A percentile compares a stretch with the other conserved stretches of the same genome.
Conservation (phyloP, 2,113 vertebrate species). For the Bubo blakistoni region DNA sequence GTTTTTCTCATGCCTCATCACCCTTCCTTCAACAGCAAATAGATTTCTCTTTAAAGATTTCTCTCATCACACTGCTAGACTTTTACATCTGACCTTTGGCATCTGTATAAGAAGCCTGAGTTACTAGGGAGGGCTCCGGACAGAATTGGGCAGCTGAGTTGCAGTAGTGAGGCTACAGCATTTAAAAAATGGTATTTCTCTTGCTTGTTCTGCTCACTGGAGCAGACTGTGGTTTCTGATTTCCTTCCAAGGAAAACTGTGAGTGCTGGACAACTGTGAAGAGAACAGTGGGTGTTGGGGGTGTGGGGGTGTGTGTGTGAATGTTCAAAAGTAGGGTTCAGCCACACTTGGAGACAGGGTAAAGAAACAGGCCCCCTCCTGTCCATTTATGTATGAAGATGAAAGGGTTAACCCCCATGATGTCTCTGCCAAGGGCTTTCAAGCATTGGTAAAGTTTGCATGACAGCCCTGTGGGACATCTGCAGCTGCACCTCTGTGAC, state of each 20-base stretch:
- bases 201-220: neutral
- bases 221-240: neutral
- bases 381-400: neutral
- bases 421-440: neutral
- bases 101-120: neutral
- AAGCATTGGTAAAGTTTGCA: neutral
- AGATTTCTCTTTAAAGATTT: neutral
- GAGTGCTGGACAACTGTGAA: neutral
- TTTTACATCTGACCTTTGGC: neutral
- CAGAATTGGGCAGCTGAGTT: neutral
- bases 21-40: neutral
- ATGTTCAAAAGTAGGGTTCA: neutral
- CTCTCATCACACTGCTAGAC: neutral
- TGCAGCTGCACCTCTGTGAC: neutral
- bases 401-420: neutral
- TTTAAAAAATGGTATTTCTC: neutral
- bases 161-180: neutral
- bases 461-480: neutral
- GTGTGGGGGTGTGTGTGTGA: too few relatives aligned
- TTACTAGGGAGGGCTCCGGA: neutral
- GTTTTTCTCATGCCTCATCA: neutral
- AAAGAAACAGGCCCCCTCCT: neutral
- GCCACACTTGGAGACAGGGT: neutral
- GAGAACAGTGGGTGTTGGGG: neutral
- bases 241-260: neutral